Base-by-base conservation (phyloP, 1,140 invertebrate genomes). In the Globodera ellingtonae region DNA sequence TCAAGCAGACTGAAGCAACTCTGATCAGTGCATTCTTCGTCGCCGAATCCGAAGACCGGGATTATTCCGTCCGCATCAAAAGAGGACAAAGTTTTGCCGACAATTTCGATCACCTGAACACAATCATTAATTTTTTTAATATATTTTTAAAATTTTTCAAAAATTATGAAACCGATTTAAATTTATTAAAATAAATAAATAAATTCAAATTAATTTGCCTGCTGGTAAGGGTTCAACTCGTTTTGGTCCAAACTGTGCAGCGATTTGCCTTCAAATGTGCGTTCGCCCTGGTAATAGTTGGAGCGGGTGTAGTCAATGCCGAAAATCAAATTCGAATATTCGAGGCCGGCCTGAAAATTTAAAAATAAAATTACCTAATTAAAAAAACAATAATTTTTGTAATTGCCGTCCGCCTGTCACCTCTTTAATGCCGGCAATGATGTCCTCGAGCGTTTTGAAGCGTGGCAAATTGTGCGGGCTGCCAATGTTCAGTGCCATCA, bases 221-320 rank as follows among this genome's bases (percentile, higher is more conserved):
- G 91, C 82, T 89, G 87, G 71, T 89, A 89, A n/a, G 87, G 87
- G 84, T 89, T 89, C 65, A 78, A 66, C 75, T 88, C 86, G 71
- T 84, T 84, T 5, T 48, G 6, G 73, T 67, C 87, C 67, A 62
- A 88, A 73, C 86, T 84, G 83, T 91, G 91, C n/a, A 91, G 82
- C 81, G 87, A 89, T 62, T 88, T 85, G 62, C 89, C 87, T 66
- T 86, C 83, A 81, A 91, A 91, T 10, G 90, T 91, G 76, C 90
- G 89, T 59, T 91, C 83, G 71, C 91, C 91, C 83, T 91, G 91
- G 89, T 91, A 91, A 76, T 91, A 90, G 82, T 91, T 91, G 78
- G 90, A 91, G 10, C 90, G 89, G 10, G 91, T 91, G 84, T 91
- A 91, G 85, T 91, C 91, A 47, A 91, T 87, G 1, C 91, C 91